Conservation (phyloP, 2,888 invertebrate species). For the Diarsia brunnea region DNA sequence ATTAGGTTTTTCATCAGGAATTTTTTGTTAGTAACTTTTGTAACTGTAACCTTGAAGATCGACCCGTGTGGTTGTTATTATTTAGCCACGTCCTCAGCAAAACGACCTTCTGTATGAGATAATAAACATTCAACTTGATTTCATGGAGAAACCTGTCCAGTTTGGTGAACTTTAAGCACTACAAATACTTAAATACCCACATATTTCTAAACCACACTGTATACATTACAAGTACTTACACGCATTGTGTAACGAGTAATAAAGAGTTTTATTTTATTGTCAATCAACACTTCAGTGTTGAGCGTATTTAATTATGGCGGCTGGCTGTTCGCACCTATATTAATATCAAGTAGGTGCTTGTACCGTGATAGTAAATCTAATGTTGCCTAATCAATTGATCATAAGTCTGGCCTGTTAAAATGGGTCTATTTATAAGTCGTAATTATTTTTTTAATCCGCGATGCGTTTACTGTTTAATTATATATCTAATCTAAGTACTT, state of each 20-base stretch:
- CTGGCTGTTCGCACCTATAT: constrained; percentile 61
- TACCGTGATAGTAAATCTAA: constrained; percentile 48
- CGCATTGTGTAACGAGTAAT: constrained; percentile 65
- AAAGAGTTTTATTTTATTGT: constrained; percentile 71
- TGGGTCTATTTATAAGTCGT: constrained; percentile 20
- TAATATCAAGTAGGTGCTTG: constrained; percentile 62
- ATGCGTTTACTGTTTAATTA: not conserved
- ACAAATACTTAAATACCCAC: not conserved
- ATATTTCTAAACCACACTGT: not conserved
- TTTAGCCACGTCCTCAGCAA: not conserved
- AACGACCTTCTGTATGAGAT: not conserved
- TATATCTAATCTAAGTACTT: not conserved
- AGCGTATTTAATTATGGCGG: constrained; percentile 70
- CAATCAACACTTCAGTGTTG: constrained; percentile 69
- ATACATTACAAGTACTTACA: constrained; percentile 46
- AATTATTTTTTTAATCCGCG: not conserved
- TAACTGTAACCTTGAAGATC: no score
- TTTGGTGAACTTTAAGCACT: no score
- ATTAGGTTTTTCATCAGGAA: no score
- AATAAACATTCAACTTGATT: not conserved
- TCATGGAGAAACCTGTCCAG: no score
- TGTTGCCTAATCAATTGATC: constrained; percentile 41
- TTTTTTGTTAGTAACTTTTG: no score
- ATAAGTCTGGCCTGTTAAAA: constrained; percentile 18
- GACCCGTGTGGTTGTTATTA: no score